Base-by-base conservation (phyloP, 2,888 invertebrate species). In the Limnephilus lunatus region DNA sequence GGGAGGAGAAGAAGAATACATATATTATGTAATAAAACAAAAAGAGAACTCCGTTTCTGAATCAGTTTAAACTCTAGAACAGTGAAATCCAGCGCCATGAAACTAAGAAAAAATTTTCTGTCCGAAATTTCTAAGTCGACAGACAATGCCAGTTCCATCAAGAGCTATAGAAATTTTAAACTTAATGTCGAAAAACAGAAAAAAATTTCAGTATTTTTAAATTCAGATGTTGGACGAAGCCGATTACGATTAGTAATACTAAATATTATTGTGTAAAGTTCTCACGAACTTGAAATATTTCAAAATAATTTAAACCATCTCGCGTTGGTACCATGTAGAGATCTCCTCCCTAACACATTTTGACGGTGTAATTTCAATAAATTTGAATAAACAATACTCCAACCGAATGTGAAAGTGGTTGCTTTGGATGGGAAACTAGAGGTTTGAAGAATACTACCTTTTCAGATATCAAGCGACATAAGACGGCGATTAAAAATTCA, bases 401-500 rank as follows among this genome's bases (percentile, higher is more conserved):
- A n/a, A n/a, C 68, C 25, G 68, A 68, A 68, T 68, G 68, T 68
- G 68, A 68, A 68, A 68, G 68, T 68, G 68, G 68, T 25, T 68
- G n/a, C 68, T 68, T 68, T 68, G 25, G n/a, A 25, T 25, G 68
- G n/a, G 25, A 68, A 68, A 68, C 68, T 68, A 9, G 68, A 68
- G 68, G 68, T n/a, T 68, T 68, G 9, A 68, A 68, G 68, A 68
- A 68, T 68, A 68, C 9, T 68, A 68, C 68, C 68, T 68, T 68
- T 68, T 9, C 25, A 32, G 30, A 82, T 82, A 82, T 32, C 30
- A 82, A 82, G 82, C 82, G 31, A 82, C 82, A 82, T 82, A 32
- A 82, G 82, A 82, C 30, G 82, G 32, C 30, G 86, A 86, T 86
- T 48, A 86, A 86, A 86, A 86, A 86, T 39, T 86, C 44, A 86